These are phyloP conservation scores for Phyllotis vaccarum DNA, from an alignment of 2,797 vertebrate genomes.

Conservation along the genomic window DNA sequence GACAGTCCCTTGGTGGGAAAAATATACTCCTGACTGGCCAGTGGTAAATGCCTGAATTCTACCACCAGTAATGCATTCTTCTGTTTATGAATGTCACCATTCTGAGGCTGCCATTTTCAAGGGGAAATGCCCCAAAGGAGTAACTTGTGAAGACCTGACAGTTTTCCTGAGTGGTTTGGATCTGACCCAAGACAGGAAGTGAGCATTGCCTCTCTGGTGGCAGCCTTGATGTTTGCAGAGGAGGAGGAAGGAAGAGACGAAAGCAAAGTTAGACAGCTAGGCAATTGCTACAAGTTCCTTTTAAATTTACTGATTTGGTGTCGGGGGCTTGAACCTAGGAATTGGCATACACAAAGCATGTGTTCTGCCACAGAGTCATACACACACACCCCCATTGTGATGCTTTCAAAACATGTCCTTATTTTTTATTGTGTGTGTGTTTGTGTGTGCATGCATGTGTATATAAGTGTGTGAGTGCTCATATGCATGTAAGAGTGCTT, in stretches of 20 bases:
- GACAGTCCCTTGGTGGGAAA: constrained; percentile 61
- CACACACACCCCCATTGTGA: neutral
- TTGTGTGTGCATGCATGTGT: neutral
- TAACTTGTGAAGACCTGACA: constrained; percentile 41
- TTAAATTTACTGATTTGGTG: neutral
- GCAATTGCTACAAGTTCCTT: neutral
- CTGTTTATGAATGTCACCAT: constrained; percentile 48
- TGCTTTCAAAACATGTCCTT: neutral
- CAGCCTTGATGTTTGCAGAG: neutral
- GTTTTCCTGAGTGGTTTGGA: constrained; percentile 37
- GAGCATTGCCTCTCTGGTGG: neutral
- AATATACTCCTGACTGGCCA: constrained; percentile 59
- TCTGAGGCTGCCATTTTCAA: constrained; percentile 61
- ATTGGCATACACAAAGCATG: neutral
- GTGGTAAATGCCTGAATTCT: constrained; percentile 74
- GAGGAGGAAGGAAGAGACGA: neutral
- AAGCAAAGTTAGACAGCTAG: neutral
- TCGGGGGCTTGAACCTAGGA: neutral
- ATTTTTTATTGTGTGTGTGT: neutral
- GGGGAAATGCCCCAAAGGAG: constrained; percentile 61
- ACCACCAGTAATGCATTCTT: constrained; percentile 76
- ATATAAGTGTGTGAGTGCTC: neutral
- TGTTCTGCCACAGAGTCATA: neutral
- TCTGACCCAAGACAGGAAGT: neutral
- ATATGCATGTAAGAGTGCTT: neutral